phyloP scores from a whole-genome alignment of 2,888 invertebrate species.

The Lithodes maja region DNA sequence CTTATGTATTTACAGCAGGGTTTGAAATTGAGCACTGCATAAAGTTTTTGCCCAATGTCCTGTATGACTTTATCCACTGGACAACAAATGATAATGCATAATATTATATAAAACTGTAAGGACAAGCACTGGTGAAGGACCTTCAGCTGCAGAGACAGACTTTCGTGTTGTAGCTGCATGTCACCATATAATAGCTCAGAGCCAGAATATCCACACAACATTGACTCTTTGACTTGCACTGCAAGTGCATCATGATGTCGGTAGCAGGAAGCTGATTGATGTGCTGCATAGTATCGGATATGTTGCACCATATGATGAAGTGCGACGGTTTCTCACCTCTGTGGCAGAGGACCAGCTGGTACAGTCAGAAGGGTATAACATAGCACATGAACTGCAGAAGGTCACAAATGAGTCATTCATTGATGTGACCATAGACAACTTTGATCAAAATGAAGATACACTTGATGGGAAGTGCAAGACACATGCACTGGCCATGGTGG shows the following conservation, averaged over 20 bases:
- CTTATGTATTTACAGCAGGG: constrained; percentile 17
- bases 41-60: background rate
- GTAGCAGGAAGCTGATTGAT: constrained; percentile 1
- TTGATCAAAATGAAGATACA: constrained; percentile 28
- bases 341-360: constrained; percentile 21
- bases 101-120: background rate
- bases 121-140: constrained; percentile 1
- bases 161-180: constrained; percentile 1
- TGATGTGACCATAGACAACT: constrained; percentile 20
- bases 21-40: constrained; percentile 6
- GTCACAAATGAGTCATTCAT: background rate
- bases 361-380: constrained; percentile 1
- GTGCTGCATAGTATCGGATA: background rate
- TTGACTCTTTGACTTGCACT: constrained; percentile 1
- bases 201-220: constrained; percentile 7
- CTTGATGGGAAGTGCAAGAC: constrained; percentile 15
- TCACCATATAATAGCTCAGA: constrained; percentile 4
- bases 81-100: background rate
- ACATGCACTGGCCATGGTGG: constrained; percentile 10
- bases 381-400: background rate
- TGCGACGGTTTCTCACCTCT: constrained; percentile 25
- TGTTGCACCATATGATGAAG: constrained; percentile 6
- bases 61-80: constrained; percentile 24
- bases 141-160: background rate
- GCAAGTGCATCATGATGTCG: constrained; percentile 1